Conservation (phyloP, 2,797 vertebrate species). For the Martes flavigula region DNA sequence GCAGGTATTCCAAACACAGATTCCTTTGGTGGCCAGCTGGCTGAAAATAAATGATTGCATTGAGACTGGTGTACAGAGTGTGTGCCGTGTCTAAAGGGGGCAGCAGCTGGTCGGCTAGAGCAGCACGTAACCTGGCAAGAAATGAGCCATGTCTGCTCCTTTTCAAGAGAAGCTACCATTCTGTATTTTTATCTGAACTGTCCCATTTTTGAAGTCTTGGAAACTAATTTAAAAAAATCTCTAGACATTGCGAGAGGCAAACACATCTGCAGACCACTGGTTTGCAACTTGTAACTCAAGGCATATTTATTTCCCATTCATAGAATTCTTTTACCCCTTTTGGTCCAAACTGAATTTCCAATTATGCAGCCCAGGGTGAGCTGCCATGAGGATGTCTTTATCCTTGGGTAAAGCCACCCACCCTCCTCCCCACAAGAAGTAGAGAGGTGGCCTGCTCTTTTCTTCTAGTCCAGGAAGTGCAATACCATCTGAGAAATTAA, state of each 20-base stretch:
- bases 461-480: conserved; percentile 2
- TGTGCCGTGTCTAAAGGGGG: background rate
- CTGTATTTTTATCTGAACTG: background rate
- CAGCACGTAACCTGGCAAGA: background rate
- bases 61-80: fast-evolving
- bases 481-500: conserved; percentile 65
- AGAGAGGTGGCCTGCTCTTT: background rate
- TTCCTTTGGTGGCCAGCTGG: background rate
- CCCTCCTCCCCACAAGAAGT: background rate
- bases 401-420: background rate
- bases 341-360: background rate
- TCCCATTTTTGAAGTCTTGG: conserved; percentile 1
- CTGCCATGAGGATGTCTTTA: background rate
- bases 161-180: background rate
- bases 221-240: background rate
- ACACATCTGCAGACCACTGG: background rate
- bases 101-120: background rate
- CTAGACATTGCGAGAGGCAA: background rate
- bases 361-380: background rate
- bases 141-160: background rate
- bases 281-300: background rate
- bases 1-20: background rate
- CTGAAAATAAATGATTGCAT: fast-evolving
- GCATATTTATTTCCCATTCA: background rate
- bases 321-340: background rate